Percentiles rank a stretch among this genome's conserved stretches.
phyloP scores from a whole-genome alignment of 2,113 vertebrate genomes.

The Dipodomys merriami region DNA sequence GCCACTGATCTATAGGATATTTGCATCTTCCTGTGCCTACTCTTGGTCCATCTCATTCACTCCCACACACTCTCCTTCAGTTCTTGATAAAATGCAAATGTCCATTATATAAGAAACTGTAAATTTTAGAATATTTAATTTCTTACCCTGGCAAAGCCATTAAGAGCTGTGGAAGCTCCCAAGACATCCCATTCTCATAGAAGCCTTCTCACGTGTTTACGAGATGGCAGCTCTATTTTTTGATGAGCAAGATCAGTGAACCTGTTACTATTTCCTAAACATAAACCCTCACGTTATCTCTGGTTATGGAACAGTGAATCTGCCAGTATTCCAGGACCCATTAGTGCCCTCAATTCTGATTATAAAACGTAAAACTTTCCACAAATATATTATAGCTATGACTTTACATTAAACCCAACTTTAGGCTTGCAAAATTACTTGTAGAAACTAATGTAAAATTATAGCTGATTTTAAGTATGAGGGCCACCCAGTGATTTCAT shows the following conservation, averaged over 20 bases:
- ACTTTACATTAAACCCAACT: constrained; percentile 16
- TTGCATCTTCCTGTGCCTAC: neutral
- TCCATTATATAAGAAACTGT: neutral
- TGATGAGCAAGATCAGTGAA: constrained; percentile 54
- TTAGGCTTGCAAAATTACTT: constrained; percentile 51
- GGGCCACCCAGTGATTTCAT: constrained; percentile 22
- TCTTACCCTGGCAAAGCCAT: neutral
- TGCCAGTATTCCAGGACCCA: neutral
- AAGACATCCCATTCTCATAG: constrained; percentile 48
- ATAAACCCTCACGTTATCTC: constrained; percentile 58
- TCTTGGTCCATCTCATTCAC: neutral
- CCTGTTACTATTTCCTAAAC: neutral
- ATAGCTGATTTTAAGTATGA: constrained; percentile 52
- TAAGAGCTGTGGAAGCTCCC: neutral
- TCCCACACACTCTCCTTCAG: neutral
- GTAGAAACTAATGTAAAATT: constrained; percentile 44
- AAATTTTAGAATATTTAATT: constrained; percentile 56
- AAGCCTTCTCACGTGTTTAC: constrained; percentile 49
- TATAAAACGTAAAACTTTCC: neutral
- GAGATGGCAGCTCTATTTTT: constrained; percentile 41
- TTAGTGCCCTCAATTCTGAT: neutral
- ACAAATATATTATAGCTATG: constrained; percentile 56
- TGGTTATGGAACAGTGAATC: neutral
- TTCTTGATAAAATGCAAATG: constrained; percentile 19
- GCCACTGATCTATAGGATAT: neutral